Base-by-base conservation (phyloP, 2,113 vertebrate genomes). In the Condylura cristata region DNA sequence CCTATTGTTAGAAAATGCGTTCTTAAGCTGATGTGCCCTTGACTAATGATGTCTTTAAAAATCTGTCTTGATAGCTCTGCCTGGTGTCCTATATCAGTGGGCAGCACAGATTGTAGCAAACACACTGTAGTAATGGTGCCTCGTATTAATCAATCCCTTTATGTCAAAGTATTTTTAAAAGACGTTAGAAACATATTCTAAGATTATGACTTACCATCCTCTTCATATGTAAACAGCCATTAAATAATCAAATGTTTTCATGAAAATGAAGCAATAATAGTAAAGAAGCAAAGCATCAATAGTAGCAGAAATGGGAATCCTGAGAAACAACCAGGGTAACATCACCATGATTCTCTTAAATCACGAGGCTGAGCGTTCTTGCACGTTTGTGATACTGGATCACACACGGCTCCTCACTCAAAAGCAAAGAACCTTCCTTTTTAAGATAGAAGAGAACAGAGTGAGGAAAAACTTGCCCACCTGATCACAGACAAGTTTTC, bases 181-280 rank as follows among this genome's bases (percentile, higher is more conserved):
- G 51, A 41, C 76, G 86, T 78, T 79, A 66, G 74, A 70, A 96
- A 39, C 28, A 44, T 13, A 66, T 71, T 58, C 39, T 51, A 68
- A 60, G 71, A 18, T 17, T 56, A 34, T 58, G 61, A 93, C 60
- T 51, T 51, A 65, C 83, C 61, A 44, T 30, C 58, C 74, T 78
- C 18, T 70, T 56, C n/a, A 18, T 37, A 44, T 60, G 51, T 78
- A 58, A 86, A 83, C 63, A 63, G 9, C 66, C 56, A 51, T 70
- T 82, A 37, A 79, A 66, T 83, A 83, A 83, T 37, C 61, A 44
- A 37, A 88, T 44, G 72, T 44, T 51, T 56, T 66, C 48, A 39
- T 83, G 66, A 78, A 78, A 9, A 26, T 78, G 39, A 83, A 90
- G 28, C 82, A 12, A 26, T 8, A 37, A 32, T 39, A 13, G 14